Evolutionary conservation across 2,888 invertebrate species (phyloP).

Genomic region (Alloplasta piceator): DNA sequence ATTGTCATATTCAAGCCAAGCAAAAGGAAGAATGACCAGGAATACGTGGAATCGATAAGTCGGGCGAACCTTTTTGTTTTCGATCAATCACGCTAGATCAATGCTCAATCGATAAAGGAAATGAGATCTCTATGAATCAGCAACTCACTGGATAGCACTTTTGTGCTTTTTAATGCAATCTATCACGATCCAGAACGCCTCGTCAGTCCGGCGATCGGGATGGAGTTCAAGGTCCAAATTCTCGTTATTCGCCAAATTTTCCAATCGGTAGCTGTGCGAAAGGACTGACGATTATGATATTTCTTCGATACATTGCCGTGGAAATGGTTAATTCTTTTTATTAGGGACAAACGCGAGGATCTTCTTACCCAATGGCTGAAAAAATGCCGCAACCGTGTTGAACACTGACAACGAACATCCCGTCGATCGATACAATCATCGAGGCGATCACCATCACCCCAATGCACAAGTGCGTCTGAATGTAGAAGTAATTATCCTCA

Average conservation of each 20-base stretch:
- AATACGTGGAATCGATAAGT: background rate
- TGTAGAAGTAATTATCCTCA: background rate
- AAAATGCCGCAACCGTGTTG: slow-evolving; percentile 16
- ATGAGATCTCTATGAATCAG: background rate
- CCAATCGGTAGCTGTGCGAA: background rate
- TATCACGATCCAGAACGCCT: background rate
- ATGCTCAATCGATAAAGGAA: background rate
- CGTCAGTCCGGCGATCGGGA: no score
- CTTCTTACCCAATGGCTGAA: background rate
- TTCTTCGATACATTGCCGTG: no score
- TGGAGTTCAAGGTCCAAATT: background rate
- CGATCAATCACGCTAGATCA: background rate
- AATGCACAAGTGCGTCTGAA: slow-evolving; percentile 6
- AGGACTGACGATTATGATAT: no score
- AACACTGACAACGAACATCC: slow-evolving; percentile 1
- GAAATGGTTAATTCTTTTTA: no score
- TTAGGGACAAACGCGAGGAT: no score
- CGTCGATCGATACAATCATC: slow-evolving; percentile 9
- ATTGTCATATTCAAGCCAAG: background rate
- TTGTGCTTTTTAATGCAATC: slow-evolving; percentile 31
- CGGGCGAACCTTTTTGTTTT: slow-evolving; percentile 2
- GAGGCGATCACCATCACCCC: background rate
- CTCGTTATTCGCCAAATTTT: background rate
- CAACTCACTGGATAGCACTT: slow-evolving; percentile 13
- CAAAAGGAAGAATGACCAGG: background rate